Evolutionary conservation across 2,797 vertebrate species (phyloP), one percentile per base, ranked within the genome.

Genomic region (Clarias fuscus): DNA sequence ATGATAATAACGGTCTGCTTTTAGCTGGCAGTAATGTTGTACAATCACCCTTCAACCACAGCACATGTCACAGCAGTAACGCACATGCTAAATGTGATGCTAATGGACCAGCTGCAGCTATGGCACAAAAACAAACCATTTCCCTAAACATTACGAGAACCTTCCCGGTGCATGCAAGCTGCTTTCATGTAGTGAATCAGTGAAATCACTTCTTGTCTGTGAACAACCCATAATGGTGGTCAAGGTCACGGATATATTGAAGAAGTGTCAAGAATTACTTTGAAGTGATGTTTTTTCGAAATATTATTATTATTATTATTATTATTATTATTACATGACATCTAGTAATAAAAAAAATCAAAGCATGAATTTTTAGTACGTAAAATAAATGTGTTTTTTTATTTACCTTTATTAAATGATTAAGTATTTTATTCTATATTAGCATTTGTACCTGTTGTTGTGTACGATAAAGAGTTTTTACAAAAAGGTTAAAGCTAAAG

Each of bases 111-210:
- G 70, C 70, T 75, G 71, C 58, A 84, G 58, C 58, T 62, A 18
- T 30, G 33, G 62, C 40, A 65, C n/a, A 82, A 75, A 84, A 84
- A 73, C 82, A 84, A 84, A 84, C 70, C 70, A 43, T 72, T 61
- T 22, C 20, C 22, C 5, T 62, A 61, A 80, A 71, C 24, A 81
- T 62, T 48, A 71, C 17, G 13, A 14, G 76, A 43, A 81, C 40
- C 20, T 71, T 86, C 59, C 75, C 56, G 22, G 27, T 11, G 59
- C 56, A 67, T 62, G 37, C 61, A 67, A 30, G 62, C 84, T 86
- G 77, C 30, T 62, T 61, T 71, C n/a, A 62, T 81, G 18, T 30
- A 81, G 37, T 48, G 3, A 81, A 11, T 64, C 15, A 17, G 37
- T 65, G 15, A 81, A 27, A 53, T 48, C 4, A 81, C 24, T 48